A percentile compares a stretch with the other conserved stretches of the same genome.
Evolutionary conservation across 1,140 invertebrate genomes (phyloP).

Genomic region (Centruroides vittatus): DNA sequence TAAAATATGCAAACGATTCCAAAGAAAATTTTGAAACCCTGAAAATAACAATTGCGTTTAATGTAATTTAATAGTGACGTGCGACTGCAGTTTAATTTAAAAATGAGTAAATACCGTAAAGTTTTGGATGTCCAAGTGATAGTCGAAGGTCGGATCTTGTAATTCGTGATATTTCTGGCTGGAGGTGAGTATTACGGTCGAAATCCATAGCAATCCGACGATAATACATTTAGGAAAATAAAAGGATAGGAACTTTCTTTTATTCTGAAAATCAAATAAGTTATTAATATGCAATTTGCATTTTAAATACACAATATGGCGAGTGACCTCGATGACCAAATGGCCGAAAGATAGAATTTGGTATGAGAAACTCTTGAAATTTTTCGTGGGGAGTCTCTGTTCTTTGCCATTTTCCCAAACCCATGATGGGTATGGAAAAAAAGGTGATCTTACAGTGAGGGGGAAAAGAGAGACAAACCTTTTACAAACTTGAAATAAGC

Average conservation of each 20-base stretch:
- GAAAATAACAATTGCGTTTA: slow-evolving; percentile 16
- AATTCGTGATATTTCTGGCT: slow-evolving; percentile 82
- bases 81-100: slow-evolving; percentile 5
- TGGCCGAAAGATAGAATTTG: too few species aligned
- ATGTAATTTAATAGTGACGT: background rate
- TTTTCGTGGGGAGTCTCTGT: too few species aligned
- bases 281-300: too few species aligned
- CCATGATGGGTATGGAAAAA: too few species aligned
- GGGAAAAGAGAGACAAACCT: too few species aligned
- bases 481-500: too few species aligned
- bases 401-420: too few species aligned
- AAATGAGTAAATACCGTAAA: slow-evolving; percentile 49
- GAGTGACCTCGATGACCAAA: too few species aligned
- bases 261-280: slow-evolving; percentile 45
- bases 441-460: too few species aligned
- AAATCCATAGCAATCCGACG: slow-evolving; percentile 73
- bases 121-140: slow-evolving; percentile 68
- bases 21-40: slow-evolving; percentile 59
- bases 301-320: too few species aligned
- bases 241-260: slow-evolving; percentile 66
- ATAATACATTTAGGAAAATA: slow-evolving; percentile 82
- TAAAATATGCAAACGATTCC: slow-evolving; percentile 71
- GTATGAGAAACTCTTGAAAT: too few species aligned
- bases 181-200: slow-evolving; percentile 64
- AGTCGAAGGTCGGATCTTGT: slow-evolving; percentile 84